Evolutionary conservation across 2,113 vertebrate species (phyloP).

Genomic region (Chiloscyllium plagiosum): DNA sequence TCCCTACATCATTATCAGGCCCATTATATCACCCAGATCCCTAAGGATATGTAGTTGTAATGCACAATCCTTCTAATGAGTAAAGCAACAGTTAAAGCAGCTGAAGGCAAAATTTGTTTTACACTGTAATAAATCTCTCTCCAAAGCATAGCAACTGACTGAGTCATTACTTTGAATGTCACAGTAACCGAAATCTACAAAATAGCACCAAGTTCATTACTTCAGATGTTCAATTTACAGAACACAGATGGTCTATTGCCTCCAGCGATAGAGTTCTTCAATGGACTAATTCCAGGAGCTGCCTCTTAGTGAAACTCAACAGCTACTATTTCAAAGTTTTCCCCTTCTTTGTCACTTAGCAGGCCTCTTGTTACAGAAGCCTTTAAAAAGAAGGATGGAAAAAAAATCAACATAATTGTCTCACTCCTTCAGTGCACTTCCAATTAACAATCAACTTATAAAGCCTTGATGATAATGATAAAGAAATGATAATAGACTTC

Average conservation of each 20-base stretch:
- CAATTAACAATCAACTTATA: background rate
- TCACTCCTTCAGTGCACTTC: background rate
- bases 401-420: background rate
- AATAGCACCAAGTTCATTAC: background rate
- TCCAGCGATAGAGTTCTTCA: background rate
- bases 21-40: background rate
- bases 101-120: background rate
- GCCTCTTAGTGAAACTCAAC: background rate
- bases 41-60: background rate
- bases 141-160: background rate
- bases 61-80: background rate
- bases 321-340: background rate
- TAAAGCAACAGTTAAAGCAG: constrained; percentile 10
- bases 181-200: background rate
- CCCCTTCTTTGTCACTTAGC: background rate
- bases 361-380: background rate
- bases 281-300: background rate
- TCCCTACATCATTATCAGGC: background rate
- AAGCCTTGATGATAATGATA: background rate
- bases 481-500: too few relatives aligned
- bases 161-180: constrained; percentile 20
- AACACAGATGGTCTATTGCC: background rate
- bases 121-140: background rate
- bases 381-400: background rate
- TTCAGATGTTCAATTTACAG: background rate